These are phyloP conservation scores for Lophura swinhoii DNA, from an alignment of 2,797 vertebrate genomes.

Conservation along the genomic window DNA sequence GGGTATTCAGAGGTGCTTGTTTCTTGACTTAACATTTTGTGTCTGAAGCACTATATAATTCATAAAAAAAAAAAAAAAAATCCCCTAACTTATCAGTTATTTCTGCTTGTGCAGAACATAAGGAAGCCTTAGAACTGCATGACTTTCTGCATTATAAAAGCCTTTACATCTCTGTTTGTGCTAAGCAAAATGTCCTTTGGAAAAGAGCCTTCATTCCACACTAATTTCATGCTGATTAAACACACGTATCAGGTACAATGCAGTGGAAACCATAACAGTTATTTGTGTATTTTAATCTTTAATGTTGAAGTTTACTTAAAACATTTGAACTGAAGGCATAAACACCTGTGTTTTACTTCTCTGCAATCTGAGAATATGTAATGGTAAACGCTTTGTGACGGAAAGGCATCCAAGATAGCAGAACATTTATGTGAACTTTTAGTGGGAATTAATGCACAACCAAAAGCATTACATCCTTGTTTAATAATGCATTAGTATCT, in stretches of 20 bases:
- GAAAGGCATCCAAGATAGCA: not conserved
- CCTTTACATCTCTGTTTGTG: not conserved
- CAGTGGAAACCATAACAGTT: not conserved
- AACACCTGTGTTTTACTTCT: not conserved
- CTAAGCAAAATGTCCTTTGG: not conserved
- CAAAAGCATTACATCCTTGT: fast-evolving
- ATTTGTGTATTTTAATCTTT: not conserved
- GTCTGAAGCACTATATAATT: not conserved
- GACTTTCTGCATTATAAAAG: not conserved
- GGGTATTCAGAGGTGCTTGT: not conserved
- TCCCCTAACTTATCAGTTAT: not conserved
- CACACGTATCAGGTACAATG: not conserved
- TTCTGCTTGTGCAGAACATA: not conserved
- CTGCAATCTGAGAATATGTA: not conserved
- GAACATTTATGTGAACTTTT: not conserved
- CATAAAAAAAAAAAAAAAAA: not conserved
- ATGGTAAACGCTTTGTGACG: not conserved
- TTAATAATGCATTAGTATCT: not conserved
- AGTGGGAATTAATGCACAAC: not conserved
- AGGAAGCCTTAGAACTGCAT: fast-evolving
- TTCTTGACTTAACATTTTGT: not conserved
- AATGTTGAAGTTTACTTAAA: not conserved
- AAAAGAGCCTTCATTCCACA: fast-evolving
- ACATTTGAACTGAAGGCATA: not conserved
- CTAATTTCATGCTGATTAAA: not conserved